phyloP scores from a whole-genome alignment of 2,888 invertebrate species.

The Leucania comma region DNA sequence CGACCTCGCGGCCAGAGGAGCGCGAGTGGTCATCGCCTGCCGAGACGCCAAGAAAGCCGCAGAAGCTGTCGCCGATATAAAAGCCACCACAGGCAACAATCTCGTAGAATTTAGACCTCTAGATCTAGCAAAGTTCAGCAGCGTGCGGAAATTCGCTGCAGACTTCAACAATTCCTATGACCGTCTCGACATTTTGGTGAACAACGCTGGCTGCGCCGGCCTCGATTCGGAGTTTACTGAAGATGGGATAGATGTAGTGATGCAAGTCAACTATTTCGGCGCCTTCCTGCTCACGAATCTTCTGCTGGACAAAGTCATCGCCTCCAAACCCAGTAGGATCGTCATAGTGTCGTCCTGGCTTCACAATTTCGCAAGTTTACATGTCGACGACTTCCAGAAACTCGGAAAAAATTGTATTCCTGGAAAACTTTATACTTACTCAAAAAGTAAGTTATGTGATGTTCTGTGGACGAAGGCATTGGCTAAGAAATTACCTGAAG shows the following conservation, averaged over 20 bases:
- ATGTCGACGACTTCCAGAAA: slow-evolving; percentile 73
- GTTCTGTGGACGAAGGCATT: slow-evolving; percentile 85
- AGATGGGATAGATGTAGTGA: slow-evolving; percentile 91
- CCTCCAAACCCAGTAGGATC: slow-evolving; percentile 83
- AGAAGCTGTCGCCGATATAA: slow-evolving; percentile 92
- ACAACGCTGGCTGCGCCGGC: too few species aligned
- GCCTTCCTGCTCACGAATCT: slow-evolving; percentile 93
- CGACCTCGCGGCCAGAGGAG: slow-evolving; percentile 93
- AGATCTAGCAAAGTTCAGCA: slow-evolving; percentile 85
- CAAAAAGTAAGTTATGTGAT: slow-evolving; percentile 83
- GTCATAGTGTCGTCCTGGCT: slow-evolving; percentile 83
- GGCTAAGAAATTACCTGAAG: slow-evolving; percentile 80
- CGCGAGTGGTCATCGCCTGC: slow-evolving; percentile 94
- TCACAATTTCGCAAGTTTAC: slow-evolving; percentile 86
- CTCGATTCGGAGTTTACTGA: too few species aligned
- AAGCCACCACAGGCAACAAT: slow-evolving; percentile 92
- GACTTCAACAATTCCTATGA: too few species aligned
- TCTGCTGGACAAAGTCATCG: slow-evolving; percentile 86
- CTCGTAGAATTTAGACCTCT: slow-evolving; percentile 91
- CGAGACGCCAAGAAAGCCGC: slow-evolving; percentile 93
- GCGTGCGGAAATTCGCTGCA: too few species aligned
- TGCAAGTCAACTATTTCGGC: slow-evolving; percentile 93
- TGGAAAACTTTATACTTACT: slow-evolving; percentile 79
- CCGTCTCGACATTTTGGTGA: too few species aligned
- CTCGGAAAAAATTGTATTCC: slow-evolving; percentile 49